These are phyloP conservation scores for Nasua narica DNA, from an alignment of 2,797 vertebrate species.

Conservation along the genomic window DNA sequence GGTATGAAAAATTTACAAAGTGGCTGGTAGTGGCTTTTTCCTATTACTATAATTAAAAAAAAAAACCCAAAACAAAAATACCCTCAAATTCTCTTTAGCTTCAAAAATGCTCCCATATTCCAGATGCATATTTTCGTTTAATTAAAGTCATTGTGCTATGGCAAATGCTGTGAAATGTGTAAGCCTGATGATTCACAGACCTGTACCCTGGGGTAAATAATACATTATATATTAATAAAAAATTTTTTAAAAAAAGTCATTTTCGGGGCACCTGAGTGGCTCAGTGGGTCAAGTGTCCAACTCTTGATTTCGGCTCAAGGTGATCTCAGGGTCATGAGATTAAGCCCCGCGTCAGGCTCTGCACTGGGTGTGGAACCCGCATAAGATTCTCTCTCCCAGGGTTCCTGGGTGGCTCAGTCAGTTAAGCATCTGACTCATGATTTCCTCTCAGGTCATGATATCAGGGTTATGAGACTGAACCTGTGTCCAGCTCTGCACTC, in stretches of 20 bases:
- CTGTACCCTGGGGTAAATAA: too few species aligned
- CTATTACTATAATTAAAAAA: background rate
- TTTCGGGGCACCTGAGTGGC: background rate
- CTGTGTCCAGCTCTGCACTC: too few species aligned
- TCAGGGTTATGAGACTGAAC: background rate
- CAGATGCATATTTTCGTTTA: background rate
- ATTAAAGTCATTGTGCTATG: background rate
- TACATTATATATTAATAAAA: too few species aligned
- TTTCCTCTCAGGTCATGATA: background rate
- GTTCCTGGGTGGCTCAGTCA: background rate
- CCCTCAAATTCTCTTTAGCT: background rate
- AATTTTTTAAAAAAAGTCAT: too few species aligned
- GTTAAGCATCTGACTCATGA: background rate
- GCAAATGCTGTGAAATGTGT: too few species aligned
- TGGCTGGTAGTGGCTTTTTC: background rate
- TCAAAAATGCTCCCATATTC: background rate
- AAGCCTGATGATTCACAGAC: too few species aligned
- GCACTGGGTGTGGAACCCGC: background rate
- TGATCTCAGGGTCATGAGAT: background rate
- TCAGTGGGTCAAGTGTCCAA: background rate
- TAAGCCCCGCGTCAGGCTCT: background rate
- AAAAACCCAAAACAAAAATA: background rate
- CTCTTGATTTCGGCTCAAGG: background rate
- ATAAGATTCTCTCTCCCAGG: background rate
- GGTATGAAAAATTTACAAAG: background rate